phyloP scores from a whole-genome alignment of 2,888 invertebrate genomes.

The Odontocerum albicorne region DNA sequence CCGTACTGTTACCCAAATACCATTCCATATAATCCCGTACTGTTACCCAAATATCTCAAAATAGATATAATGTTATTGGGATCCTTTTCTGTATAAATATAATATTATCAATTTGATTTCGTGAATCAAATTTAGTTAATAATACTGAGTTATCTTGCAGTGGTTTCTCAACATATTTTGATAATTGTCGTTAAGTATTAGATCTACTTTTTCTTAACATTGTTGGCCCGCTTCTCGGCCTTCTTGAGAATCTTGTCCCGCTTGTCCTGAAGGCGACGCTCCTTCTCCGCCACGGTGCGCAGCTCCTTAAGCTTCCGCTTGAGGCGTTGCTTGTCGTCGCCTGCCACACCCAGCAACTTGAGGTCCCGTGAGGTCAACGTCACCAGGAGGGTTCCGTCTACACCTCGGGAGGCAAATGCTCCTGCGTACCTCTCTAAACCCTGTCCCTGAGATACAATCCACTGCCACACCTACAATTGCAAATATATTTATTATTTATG shows the following conservation, averaged over 20 bases:
- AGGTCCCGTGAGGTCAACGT: slow-evolving; percentile 90
- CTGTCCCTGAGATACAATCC: slow-evolving; percentile 80
- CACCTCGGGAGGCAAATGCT: slow-evolving; percentile 84
- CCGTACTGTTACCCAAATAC: too few species aligned
- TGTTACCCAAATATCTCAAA: too few species aligned
- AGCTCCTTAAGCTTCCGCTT: slow-evolving; percentile 86
- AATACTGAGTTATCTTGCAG: too few species aligned
- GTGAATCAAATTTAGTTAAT: too few species aligned
- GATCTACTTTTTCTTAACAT: slow-evolving; percentile 66
- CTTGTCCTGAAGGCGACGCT: slow-evolving; percentile 77
- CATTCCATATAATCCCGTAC: too few species aligned
- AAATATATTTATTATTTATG: too few species aligned
- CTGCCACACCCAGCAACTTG: slow-evolving; percentile 79
- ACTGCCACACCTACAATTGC: slow-evolving; percentile 79
- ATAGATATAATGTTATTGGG: too few species aligned
- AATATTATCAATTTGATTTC: too few species aligned
- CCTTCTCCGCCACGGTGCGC: slow-evolving; percentile 71
- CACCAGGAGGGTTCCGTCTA: slow-evolving; percentile 85
- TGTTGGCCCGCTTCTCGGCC: slow-evolving; percentile 78
- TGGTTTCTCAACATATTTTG: too few species aligned
- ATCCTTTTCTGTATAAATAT: too few species aligned
- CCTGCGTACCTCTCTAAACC: slow-evolving; percentile 87
- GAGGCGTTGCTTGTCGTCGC: slow-evolving; percentile 78
- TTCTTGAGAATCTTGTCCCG: slow-evolving; percentile 84
- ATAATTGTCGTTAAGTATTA: slow-evolving; percentile 1